Base-by-base conservation (phyloP, 2,113 vertebrate species). In the Lophotis ruficrista region DNA sequence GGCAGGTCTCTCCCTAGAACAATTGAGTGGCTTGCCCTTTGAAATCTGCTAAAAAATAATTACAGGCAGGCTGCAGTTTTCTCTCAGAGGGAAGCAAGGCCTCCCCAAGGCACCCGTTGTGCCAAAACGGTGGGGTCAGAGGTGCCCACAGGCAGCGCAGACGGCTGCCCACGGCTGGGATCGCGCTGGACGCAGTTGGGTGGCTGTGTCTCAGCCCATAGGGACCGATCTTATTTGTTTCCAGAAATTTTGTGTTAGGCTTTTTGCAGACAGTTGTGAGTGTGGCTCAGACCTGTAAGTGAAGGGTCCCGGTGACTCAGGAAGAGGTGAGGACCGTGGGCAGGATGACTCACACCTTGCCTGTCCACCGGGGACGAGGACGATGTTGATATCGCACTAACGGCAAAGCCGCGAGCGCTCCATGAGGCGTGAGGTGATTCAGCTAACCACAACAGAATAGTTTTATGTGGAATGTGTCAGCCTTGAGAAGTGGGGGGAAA, bases 261-360 rank as follows among this genome's bases (percentile, higher is more conserved):
- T 88, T 60, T 80, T 22, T 35, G n/a, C 37, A 38, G 51, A 10
- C 17, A 35, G 53, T 0, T 16, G n/a, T 15, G 77, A 47, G n/a
- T 1, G 5, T 0, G 1, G n/a, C 62, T 82, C 56, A n/a, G 53
- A 37, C 20, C 14, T 9, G 38, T 31, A 41, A 1, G 70, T 5
- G 2, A 2, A 62, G 30, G 37, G 15, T 14, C 19, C 25, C 0
- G 10, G 86, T 41, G 30, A 22, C 70, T 53, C 6, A 8, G 62
- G 47, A 37, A 10, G n/a, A 37, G 68, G 25, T 20, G 14, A 35
- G 58, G 58, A 9, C 30, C 6, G 8, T 20, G 56, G 76, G 33
- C 71, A 86, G 78, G 30, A 22, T 41, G n/a, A 10, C 51, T 68
- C 75, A 48, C 2, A 0, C 1, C 0, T 12, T 64, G 72, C 64